A percentile compares a stretch with the other conserved stretches of the same genome.
phyloP scores from a whole-genome alignment of 1,140 invertebrate species.

The Cardiocondyla obscurior region DNA sequence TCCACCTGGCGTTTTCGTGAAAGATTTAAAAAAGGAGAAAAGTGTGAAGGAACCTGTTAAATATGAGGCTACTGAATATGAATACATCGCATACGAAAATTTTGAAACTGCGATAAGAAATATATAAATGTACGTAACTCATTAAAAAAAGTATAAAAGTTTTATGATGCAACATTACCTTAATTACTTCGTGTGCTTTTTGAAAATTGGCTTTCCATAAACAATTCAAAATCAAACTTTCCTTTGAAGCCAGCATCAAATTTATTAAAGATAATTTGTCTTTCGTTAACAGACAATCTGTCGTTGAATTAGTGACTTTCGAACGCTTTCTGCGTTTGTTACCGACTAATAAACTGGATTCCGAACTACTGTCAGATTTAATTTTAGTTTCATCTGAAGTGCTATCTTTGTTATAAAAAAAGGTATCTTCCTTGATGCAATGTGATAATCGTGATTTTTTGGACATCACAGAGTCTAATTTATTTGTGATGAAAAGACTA shows the following conservation, averaged over 20 bases:
- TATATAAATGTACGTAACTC: constrained; percentile 73
- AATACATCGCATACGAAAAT: constrained; percentile 70
- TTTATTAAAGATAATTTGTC: constrained; percentile 74
- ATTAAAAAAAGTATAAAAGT: too few relatives aligned
- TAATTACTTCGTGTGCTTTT: constrained; percentile 74
- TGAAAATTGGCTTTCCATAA: constrained; percentile 77
- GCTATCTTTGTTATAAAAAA: constrained; percentile 70
- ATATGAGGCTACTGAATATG: constrained; percentile 73
- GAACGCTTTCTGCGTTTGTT: constrained; percentile 65
- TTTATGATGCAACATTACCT: constrained; percentile 71
- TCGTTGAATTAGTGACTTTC: constrained; percentile 12
- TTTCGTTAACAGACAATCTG: constrained; percentile 42
- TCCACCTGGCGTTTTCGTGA: constrained; percentile 72
- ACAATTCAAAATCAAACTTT: constrained; percentile 76
- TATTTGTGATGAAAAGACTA: neutral
- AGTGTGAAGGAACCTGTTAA: constrained; percentile 25
- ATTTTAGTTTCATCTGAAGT: constrained; percentile 69
- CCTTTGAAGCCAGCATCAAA: constrained; percentile 76
- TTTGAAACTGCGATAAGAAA: constrained; percentile 74
- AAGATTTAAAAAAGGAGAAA: constrained; percentile 25
- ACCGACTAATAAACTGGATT: constrained; percentile 62
- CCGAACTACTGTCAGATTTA: constrained; percentile 74
- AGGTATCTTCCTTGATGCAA: constrained; percentile 52
- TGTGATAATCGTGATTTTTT: constrained; percentile 58
- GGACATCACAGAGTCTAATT: neutral